A percentile compares a stretch with the other conserved stretches of the same genome.
Evolutionary conservation across 2,797 vertebrate species (phyloP).

Genomic region (Knipowitschia caucasica): DNA sequence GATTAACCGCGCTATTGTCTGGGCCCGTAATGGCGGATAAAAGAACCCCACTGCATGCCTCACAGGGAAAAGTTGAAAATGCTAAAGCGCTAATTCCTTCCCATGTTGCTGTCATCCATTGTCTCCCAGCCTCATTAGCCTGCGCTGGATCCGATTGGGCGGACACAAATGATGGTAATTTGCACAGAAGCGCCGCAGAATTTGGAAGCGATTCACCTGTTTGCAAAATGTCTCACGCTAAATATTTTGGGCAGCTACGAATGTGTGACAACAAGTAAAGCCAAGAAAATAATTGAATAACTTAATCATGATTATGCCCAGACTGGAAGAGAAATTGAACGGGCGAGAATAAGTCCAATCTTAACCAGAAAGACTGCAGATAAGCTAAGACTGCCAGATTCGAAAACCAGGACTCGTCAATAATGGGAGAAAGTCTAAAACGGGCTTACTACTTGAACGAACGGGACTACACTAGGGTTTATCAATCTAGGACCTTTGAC

Average conservation of each 20-base stretch:
- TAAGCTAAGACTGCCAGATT: too few relatives aligned
- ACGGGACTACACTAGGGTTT: background rate
- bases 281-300: background rate
- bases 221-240: conserved; percentile 14
- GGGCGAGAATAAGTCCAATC: background rate
- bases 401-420: too few relatives aligned
- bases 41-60: conserved; percentile 50
- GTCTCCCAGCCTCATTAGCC: conserved; percentile 48
- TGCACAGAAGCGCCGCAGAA: conserved; percentile 11
- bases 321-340: background rate
- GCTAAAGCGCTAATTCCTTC: conserved; percentile 49
- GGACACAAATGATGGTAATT: conserved; percentile 23
- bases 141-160: conserved; percentile 40
- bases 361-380: too few relatives aligned
- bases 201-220: conserved; percentile 20
- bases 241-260: conserved; percentile 17
- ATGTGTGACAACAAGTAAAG: conserved; percentile 13
- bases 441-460: background rate
- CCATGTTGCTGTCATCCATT: conserved; percentile 53
- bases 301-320: background rate
- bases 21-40: conserved; percentile 57
- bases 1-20: conserved; percentile 68
- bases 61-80: conserved; percentile 46
- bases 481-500: background rate
- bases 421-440: too few relatives aligned